Evolutionary conservation across 2,888 invertebrate genomes (phyloP).

Genomic region (Didymodactylos carnosus): DNA sequence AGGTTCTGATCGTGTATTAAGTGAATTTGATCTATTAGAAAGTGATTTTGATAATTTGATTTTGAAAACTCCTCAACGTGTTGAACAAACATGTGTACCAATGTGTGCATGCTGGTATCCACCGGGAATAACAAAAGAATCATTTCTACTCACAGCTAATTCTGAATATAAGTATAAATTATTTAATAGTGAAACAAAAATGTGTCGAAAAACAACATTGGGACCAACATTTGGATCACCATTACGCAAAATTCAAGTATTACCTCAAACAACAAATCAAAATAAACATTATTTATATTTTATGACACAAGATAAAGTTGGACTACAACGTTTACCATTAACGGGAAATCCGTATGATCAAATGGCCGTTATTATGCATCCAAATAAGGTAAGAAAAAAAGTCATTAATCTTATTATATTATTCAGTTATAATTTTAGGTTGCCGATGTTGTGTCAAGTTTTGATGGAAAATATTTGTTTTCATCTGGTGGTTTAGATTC

Average conservation of each 20-base stretch:
- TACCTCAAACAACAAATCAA: constrained; percentile 20
- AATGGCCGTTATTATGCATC: constrained; percentile 44
- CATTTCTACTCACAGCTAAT: constrained; percentile 43
- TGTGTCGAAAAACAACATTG: constrained; percentile 46
- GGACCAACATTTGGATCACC: constrained; percentile 47
- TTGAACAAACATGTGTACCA: constrained; percentile 48
- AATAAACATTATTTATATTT: constrained; percentile 42
- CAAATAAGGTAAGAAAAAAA: constrained; percentile 40
- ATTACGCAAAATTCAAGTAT: constrained; percentile 8
- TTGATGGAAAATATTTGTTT: constrained; percentile 40
- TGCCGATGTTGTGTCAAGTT: constrained; percentile 31
- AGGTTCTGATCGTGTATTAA: constrained; percentile 17
- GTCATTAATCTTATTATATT: not conserved
- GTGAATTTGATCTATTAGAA: constrained; percentile 33
- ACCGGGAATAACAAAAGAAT: constrained; percentile 29
- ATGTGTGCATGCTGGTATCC: constrained; percentile 39
- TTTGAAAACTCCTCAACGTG: constrained; percentile 38
- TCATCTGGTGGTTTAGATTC: constrained; percentile 41
- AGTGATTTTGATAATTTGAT: constrained; percentile 27
- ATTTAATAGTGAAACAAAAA: constrained; percentile 44
- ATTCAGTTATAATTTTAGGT: constrained; percentile 19
- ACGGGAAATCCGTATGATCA: constrained; percentile 52
- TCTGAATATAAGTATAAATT: constrained; percentile 50
- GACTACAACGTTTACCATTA: constrained; percentile 48
- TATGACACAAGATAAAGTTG: constrained; percentile 46